A percentile compares a stretch with the other conserved stretches of the same genome.
These are phyloP conservation scores for Mesitornis unicolor DNA, from an alignment of 2,113 vertebrate genomes.

Conservation along the genomic window DNA sequence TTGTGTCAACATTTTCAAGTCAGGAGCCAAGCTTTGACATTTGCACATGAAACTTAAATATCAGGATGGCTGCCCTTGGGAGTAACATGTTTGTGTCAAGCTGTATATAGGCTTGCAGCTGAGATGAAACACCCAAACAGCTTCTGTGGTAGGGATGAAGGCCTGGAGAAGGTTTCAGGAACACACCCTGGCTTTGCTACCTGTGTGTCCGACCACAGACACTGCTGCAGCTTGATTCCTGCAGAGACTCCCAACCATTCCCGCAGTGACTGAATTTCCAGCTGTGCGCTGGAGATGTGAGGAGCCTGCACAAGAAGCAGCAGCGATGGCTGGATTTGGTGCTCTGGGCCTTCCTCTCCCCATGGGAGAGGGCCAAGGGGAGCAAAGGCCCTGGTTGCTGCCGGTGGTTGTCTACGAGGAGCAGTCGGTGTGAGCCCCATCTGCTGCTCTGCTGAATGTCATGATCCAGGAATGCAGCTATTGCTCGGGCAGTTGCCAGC, in stretches of 20 bases:
- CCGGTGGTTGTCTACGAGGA: background rate
- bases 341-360: background rate
- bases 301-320: background rate
- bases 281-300: background rate
- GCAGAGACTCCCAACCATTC: background rate
- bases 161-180: background rate
- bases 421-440: background rate
- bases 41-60: background rate
- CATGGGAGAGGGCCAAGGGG: background rate
- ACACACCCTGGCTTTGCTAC: background rate
- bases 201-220: fast-evolving
- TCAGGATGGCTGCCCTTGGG: background rate
- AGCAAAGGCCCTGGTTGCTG: background rate
- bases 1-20: background rate
- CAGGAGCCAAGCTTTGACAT: background rate
- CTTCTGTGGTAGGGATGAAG: background rate
- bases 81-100: background rate
- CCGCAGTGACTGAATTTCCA: background rate
- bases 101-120: background rate
- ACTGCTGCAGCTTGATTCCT: background rate
- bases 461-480: conserved; percentile 16
- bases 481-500: background rate
- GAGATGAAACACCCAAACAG: background rate
- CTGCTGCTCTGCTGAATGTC: background rate
- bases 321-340: background rate